A percentile compares a stretch with the other conserved stretches of the same genome.
Evolutionary conservation across 2,797 vertebrate genomes (phyloP).

Genomic region (Gila robusta): DNA sequence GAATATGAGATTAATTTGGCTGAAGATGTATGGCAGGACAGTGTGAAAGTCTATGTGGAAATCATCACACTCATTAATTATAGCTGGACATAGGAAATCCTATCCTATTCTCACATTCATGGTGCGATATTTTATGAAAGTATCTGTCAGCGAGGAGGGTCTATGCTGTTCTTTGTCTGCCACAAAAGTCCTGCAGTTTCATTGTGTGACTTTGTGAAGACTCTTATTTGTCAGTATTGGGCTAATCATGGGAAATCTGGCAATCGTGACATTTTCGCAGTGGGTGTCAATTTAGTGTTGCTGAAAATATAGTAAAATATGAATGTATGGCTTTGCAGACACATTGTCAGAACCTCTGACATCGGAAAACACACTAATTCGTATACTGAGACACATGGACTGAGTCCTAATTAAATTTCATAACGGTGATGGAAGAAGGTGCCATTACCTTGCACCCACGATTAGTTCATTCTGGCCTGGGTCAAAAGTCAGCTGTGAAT

Average conservation of each 20-base stretch:
- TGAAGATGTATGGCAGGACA: conserved; percentile 40
- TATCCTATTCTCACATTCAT: conserved; percentile 22
- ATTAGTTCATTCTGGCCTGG: conserved; percentile 95
- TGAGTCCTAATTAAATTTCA: conserved; percentile 21
- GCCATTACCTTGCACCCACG: conserved; percentile 93
- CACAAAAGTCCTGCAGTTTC: not conserved
- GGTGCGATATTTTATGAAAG: conserved; percentile 27
- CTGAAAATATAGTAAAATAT: conserved; percentile 19
- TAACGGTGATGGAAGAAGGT: not conserved
- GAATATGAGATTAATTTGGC: conserved; percentile 50
- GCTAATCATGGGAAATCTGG: conserved; percentile 22
- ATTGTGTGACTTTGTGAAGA: conserved; percentile 12
- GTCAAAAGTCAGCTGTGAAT: conserved; percentile 96
- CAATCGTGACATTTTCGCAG: conserved; percentile 29
- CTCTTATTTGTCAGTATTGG: conserved; percentile 14
- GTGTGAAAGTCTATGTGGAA: conserved; percentile 47
- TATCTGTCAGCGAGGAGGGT: conserved; percentile 21
- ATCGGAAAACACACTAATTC: not conserved
- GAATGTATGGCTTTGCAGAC: not conserved
- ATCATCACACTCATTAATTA: conserved; percentile 55
- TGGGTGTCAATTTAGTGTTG: conserved; percentile 17
- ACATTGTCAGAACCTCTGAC: conserved; percentile 15
- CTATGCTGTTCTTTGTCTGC: conserved; percentile 4
- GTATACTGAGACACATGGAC: not conserved
- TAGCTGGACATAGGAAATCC: conserved; percentile 37